Conservation (phyloP, 2,113 vertebrate genomes). For the Pitta sordida region DNA sequence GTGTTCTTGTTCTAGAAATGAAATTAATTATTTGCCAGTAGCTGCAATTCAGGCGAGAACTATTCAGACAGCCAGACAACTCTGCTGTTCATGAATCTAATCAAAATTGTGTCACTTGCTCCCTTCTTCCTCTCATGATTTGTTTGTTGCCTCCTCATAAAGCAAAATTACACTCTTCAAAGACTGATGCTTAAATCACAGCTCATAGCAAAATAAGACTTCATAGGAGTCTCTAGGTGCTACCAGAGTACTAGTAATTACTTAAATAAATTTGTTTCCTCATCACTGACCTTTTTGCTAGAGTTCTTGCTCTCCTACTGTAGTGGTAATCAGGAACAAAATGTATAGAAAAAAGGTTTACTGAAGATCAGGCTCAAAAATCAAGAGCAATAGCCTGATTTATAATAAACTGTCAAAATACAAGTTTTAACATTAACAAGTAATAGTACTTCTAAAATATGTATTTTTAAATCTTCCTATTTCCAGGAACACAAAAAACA, state of each 20-base stretch:
- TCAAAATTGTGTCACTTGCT: neutral
- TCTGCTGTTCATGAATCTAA: neutral
- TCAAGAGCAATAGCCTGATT: neutral
- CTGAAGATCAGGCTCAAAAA: neutral
- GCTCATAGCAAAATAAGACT: neutral
- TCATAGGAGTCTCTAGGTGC: neutral
- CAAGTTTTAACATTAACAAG: neutral
- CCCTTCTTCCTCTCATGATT: neutral
- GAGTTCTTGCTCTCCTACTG: neutral
- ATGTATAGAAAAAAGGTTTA: neutral
- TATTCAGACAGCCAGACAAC: neutral
- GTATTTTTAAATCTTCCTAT: neutral
- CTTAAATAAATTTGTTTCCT: neutral
- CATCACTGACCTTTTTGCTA: neutral
- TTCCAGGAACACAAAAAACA: neutral
- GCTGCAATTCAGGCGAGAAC: neutral
- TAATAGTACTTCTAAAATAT: fast-evolving
- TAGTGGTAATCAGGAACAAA: neutral
- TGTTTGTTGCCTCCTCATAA: neutral
- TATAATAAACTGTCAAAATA: neutral
- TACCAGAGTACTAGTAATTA: neutral
- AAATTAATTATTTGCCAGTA: neutral
- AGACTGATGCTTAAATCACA: neutral
- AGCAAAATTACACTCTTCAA: neutral
- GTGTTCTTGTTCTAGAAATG: neutral